Evolutionary conservation across 1,140 invertebrate genomes (phyloP).

Genomic region (Trachymyrmex cornetzi): DNA sequence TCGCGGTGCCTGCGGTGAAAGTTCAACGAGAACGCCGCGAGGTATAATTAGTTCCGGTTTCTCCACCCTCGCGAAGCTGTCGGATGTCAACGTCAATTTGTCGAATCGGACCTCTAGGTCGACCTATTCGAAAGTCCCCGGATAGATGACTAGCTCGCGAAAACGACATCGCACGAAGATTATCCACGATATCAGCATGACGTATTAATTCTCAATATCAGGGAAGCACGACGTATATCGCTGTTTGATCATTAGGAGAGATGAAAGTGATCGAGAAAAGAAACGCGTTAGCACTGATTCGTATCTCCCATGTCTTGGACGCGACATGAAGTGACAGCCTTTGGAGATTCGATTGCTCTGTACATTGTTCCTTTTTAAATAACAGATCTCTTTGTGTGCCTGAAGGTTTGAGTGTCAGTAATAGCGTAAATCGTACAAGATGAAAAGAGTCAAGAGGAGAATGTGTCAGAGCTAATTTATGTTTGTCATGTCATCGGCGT

Average conservation of each 20-base stretch:
- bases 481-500: not conserved
- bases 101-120: conserved; percentile 9
- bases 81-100: conserved; percentile 12
- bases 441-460: conserved; percentile 6
- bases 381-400: not conserved
- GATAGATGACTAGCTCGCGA: not conserved
- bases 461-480: conserved; percentile 2
- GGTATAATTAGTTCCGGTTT: conserved; percentile 59
- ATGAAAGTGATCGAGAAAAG: conserved; percentile 5
- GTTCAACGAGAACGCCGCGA: conserved; percentile 62
- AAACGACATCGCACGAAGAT: not conserved
- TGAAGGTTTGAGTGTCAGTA: not conserved
- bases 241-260: conserved; percentile 8
- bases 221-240: not conserved
- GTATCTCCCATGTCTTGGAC: not conserved
- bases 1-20: conserved; percentile 60
- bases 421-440: not conserved
- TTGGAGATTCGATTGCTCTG: conserved; percentile 14
- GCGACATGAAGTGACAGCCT: conserved; percentile 32
- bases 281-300: conserved; percentile 13
- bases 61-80: conserved; percentile 17
- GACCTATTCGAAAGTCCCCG: conserved; percentile 48
- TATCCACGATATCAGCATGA: conserved; percentile 3
- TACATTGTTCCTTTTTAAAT: conserved; percentile 8
- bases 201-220: conserved; percentile 18